phyloP scores from a whole-genome alignment of 2,888 invertebrate genomes.

The Melieria picta region DNA sequence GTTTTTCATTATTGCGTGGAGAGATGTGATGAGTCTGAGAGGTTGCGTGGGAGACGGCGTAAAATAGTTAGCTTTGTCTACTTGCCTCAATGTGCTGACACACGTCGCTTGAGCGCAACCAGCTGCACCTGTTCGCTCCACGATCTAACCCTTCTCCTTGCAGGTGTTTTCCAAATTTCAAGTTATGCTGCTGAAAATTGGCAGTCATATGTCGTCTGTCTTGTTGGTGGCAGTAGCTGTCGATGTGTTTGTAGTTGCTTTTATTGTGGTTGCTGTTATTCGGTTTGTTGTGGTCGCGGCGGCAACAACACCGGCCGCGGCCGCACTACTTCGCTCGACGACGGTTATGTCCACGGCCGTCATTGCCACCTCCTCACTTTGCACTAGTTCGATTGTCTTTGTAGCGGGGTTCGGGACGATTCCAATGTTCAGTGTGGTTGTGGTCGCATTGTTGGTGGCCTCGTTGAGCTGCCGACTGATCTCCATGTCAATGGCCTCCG shows the following conservation, averaged over 20 bases:
- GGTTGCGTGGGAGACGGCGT: too few relatives aligned
- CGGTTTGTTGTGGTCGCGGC: conserved; percentile 16
- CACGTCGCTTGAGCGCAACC: not conserved
- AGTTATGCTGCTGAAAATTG: conserved; percentile 63
- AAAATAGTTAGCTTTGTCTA: not conserved
- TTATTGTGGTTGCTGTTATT: conserved; percentile 3
- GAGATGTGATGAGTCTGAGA: too few relatives aligned
- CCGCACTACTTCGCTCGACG: not conserved
- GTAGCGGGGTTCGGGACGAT: conserved; percentile 34
- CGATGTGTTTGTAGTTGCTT: not conserved
- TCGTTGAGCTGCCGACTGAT: conserved; percentile 58
- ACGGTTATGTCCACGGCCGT: conserved; percentile 31
- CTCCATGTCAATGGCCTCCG: conserved; percentile 63
- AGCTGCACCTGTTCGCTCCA: conserved; percentile 22
- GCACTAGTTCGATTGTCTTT: conserved; percentile 60
- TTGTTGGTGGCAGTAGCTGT: conserved; percentile 43
- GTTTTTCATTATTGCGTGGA: too few relatives aligned
- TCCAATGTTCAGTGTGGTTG: conserved; percentile 41
- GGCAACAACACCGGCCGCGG: conserved; percentile 17
- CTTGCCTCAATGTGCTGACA: not conserved
- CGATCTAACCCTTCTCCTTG: conserved; percentile 48
- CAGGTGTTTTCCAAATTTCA: conserved; percentile 56
- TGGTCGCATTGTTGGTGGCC: conserved; percentile 51
- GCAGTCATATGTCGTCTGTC: conserved; percentile 62
- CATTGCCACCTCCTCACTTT: conserved; percentile 45